Base-by-base conservation (phyloP, 2,888 invertebrate genomes). In the Lasioglossum pauxillum region DNA sequence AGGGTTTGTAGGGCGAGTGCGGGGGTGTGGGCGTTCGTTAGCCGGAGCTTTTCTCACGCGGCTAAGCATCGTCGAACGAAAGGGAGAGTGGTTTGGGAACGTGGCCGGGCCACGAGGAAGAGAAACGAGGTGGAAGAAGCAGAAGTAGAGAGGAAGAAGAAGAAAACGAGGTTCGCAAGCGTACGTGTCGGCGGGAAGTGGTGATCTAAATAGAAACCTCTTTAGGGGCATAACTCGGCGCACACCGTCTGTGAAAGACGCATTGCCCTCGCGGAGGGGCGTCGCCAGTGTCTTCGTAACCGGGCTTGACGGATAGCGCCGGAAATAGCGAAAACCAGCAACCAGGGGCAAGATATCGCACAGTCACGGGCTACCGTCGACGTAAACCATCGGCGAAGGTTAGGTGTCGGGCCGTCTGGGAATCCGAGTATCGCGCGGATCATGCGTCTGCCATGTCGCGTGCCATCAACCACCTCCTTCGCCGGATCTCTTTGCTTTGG, bases 281-380 rank as follows among this genome's bases (percentile, higher is more conserved):
- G 94, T 91, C 90, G 83, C 82, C 87, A 88, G 89, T 87, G 91
- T 93, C 94, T 92, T 90, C 93, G 93, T 94, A 94, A 95, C 93
- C 89, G 92, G 93, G 88, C 82, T 92, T 94, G 95, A 95, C 93
- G 93, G 93, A 95, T 95, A 93, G 93, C 93, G 93, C 93, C 94
- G 93, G 93, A 95, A 95, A 95, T 95, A 95, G 95, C 93, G 92
- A 90, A 90, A 53, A 53, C 53, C 53, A 53, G 53, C 53, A 86
- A 91, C 86, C 89, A 82, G 81, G 77, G 87, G 31, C 80, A 73
- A 69, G 75, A 75, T 67, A 76, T 74, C 85, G 83, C 73, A 69
- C 82, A 72, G 75, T 44, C 71, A 49, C 71, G 53, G 60, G 67
- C 88, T 79, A 78, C 83, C 84, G 44, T 46, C 79, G 84, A 83